These are phyloP conservation scores for Rhinolophus sinicus DNA, from an alignment of 2,113 vertebrate genomes.

Conservation along the genomic window DNA sequence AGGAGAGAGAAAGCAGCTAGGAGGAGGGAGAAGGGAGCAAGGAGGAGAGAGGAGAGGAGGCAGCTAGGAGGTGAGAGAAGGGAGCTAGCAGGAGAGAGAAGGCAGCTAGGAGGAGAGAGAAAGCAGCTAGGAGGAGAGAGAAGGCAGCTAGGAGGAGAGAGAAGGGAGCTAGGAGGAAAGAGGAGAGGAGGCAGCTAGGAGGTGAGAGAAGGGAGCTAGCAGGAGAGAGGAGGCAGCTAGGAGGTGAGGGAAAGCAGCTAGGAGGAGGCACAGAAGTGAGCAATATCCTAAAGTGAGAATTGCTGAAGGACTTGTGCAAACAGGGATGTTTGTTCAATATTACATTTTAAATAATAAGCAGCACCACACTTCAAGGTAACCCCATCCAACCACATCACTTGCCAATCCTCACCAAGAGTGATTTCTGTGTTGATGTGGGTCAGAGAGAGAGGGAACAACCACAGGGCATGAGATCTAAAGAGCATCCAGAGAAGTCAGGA, in stretches of 20 bases:
- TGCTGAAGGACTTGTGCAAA: neutral
- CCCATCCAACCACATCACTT: neutral
- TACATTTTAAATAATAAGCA: neutral
- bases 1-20: too few species aligned
- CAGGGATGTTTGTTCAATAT: neutral
- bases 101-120: neutral
- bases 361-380: too few species aligned
- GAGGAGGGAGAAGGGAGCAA: too few species aligned
- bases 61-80: rapidly evolving
- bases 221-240: neutral
- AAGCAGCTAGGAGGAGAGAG: too few species aligned
- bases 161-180: too few species aligned
- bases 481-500: neutral
- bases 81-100: too few species aligned
- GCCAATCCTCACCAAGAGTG: neutral
- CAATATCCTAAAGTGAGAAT: neutral
- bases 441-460: too few species aligned
- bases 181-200: neutral
- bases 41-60: too few species aligned
- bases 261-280: rapidly evolving
- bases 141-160: too few species aligned
- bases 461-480: neutral
- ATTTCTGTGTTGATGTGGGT: neutral
- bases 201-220: neutral
- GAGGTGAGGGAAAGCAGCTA: neutral